A percentile compares a stretch with the other conserved stretches of the same genome.
Evolutionary conservation across 2,888 invertebrate species (phyloP).

Genomic region (Eupithecia tripunctaria): DNA sequence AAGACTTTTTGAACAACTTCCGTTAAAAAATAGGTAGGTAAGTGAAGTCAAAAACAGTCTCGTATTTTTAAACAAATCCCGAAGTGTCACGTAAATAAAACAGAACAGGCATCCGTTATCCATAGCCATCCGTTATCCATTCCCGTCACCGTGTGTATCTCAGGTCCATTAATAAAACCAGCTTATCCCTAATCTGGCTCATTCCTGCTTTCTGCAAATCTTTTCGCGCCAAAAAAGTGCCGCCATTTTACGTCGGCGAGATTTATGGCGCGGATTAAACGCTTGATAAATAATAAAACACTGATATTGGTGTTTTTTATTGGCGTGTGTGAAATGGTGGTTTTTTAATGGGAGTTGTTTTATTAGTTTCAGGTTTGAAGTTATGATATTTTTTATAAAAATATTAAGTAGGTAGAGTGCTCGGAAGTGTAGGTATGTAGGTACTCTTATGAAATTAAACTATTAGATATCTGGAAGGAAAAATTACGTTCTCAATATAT

Average conservation of each 20-base stretch:
- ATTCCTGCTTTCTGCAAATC: conserved; percentile 83
- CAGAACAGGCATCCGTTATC: conserved; percentile 33
- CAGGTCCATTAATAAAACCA: conserved; percentile 81
- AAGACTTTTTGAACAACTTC: neutral
- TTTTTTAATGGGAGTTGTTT: neutral
- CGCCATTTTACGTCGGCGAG: conserved; percentile 74
- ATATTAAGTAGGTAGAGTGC: neutral
- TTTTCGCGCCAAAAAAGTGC: conserved; percentile 77
- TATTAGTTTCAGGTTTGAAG: neutral
- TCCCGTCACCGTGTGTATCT: conserved; percentile 68
- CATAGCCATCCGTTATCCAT: conserved; percentile 55
- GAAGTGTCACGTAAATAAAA: conserved; percentile 28
- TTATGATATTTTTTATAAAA: neutral
- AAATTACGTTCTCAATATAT: too few species aligned
- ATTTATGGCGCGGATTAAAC: conserved; percentile 80
- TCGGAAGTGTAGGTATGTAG: too few species aligned
- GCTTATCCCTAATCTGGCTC: conserved; percentile 83
- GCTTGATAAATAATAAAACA: conserved; percentile 60
- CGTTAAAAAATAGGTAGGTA: neutral
- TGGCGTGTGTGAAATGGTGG: conserved; percentile 21
- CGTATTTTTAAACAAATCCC: conserved; percentile 1
- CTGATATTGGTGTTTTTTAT: conserved; percentile 39
- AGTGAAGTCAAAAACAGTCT: neutral
- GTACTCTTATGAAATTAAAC: too few species aligned
- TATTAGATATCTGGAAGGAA: neutral